Evolutionary conservation across 2,113 vertebrate species (phyloP).

Genomic region (Alaudala cheleensis): DNA sequence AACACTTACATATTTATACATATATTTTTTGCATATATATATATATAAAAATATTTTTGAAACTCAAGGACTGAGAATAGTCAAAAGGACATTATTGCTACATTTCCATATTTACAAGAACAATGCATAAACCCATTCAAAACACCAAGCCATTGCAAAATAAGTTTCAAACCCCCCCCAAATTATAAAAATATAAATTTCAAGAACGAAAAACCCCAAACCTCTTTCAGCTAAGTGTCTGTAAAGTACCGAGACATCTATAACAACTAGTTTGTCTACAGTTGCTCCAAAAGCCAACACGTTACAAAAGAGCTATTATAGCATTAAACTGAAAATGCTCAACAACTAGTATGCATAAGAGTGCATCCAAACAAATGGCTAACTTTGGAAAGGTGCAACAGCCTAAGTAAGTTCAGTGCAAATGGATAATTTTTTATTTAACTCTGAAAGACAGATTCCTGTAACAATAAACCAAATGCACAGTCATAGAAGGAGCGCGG

Average conservation of each 20-base stretch:
- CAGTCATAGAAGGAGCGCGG: not conserved
- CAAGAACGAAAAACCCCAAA: constrained; percentile 70
- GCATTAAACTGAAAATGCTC: constrained; percentile 55
- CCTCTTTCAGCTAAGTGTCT: constrained; percentile 70
- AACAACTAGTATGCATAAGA: constrained; percentile 44
- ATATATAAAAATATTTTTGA: constrained; percentile 83
- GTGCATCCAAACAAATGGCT: constrained; percentile 56
- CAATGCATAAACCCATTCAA: constrained; percentile 72
- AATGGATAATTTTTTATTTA: constrained; percentile 56
- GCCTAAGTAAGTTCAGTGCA: constrained; percentile 73
- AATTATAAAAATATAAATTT: constrained; percentile 87
- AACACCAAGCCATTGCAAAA: constrained; percentile 78
- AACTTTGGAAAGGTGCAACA: constrained; percentile 78
- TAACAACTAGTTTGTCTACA: constrained; percentile 56
- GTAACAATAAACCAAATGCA: constrained; percentile 36
- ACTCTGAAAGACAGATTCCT: constrained; percentile 21
- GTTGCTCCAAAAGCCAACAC: constrained; percentile 61
- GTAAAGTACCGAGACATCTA: constrained; percentile 77
- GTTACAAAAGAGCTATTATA: constrained; percentile 41
- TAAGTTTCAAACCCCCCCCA: constrained; percentile 64
- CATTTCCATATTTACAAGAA: constrained; percentile 83
- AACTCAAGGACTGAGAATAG: constrained; percentile 73
- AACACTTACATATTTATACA: constrained; percentile 80
- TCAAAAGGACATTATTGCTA: constrained; percentile 84
- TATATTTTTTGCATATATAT: constrained; percentile 80